Percentiles rank a stretch among this genome's conserved stretches.
Evolutionary conservation across 2,888 invertebrate genomes (phyloP).

Genomic region (Sturmia bella): DNA sequence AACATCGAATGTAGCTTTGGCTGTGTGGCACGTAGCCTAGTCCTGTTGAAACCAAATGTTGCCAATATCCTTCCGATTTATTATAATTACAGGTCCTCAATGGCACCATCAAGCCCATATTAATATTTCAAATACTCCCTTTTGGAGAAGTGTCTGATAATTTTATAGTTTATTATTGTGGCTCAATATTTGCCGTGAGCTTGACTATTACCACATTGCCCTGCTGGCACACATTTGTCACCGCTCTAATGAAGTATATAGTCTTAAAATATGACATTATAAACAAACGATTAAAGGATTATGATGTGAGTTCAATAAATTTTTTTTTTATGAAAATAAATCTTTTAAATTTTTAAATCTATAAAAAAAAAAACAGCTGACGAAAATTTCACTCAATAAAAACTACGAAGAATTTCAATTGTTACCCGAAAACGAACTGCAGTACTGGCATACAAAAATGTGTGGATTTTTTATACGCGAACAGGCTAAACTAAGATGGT

Average conservation of each 20-base stretch:
- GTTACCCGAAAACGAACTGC: conserved; percentile 49
- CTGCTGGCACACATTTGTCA: conserved; percentile 77
- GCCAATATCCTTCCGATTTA: not conserved
- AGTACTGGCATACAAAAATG: conserved; percentile 71
- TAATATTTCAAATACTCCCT: conserved; percentile 76
- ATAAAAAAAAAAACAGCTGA: conserved; percentile 6
- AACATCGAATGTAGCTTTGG: no score
- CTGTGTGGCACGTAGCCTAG: no score
- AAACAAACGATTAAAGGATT: conserved; percentile 72
- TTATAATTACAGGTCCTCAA: conserved; percentile 54
- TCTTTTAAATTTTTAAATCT: not conserved
- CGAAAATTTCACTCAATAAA: conserved; percentile 14
- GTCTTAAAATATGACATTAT: conserved; percentile 74
- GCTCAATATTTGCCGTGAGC: conserved; percentile 73
- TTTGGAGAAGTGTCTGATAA: conserved; percentile 75
- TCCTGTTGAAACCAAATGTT: no score
- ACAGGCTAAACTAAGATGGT: conserved; percentile 74
- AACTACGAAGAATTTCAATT: not conserved
- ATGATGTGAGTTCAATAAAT: conserved; percentile 77
- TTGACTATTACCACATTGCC: conserved; percentile 75
- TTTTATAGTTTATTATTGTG: conserved; percentile 74
- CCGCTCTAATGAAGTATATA: conserved; percentile 76
- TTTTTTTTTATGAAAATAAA: no score
- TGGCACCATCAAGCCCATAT: conserved; percentile 73
- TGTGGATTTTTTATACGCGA: conserved; percentile 73